Percentiles rank a stretch among this genome's conserved stretches.
Evolutionary conservation across 2,888 invertebrate species (phyloP).

Genomic region (Cordylochernes scorpioides): DNA sequence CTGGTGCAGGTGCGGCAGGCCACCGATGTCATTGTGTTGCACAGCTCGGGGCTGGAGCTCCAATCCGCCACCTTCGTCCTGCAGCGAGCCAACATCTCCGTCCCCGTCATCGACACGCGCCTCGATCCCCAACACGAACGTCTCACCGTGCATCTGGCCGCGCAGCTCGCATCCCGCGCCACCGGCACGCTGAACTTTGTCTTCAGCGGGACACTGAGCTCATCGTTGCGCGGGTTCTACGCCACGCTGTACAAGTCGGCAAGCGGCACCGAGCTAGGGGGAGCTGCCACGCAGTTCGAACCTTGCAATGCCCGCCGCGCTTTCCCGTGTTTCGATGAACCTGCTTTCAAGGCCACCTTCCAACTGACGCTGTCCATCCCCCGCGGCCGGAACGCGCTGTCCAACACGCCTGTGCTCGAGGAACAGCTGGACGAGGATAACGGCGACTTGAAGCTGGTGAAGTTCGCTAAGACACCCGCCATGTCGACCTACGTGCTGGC

Average conservation of each 20-base stretch:
- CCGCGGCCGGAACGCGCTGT: constrained; percentile 38
- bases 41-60: background rate
- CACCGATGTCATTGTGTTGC: background rate
- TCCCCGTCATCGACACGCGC: background rate
- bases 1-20: background rate
- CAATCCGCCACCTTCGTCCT: background rate
- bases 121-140: background rate
- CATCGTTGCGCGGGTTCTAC: background rate
- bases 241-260: background rate
- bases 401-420: constrained; percentile 62
- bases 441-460: too few relatives aligned
- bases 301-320: constrained; percentile 75
- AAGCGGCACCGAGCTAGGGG: too few relatives aligned
- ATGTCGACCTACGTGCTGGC: too few relatives aligned
- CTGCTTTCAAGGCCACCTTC: constrained; percentile 13
- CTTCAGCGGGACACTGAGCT: background rate
- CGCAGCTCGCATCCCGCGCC: background rate
- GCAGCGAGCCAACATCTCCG: background rate
- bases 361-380: constrained; percentile 14
- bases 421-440: too few relatives aligned
- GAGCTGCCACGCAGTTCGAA: constrained; percentile 74
- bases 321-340: constrained; percentile 88
- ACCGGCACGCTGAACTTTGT: background rate
- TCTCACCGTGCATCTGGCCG: background rate
- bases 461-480: too few relatives aligned